Percentiles rank a stretch among this genome's conserved stretches.
phyloP scores from a whole-genome alignment of 1,140 invertebrate genomes.

The Pissodes strobi region DNA sequence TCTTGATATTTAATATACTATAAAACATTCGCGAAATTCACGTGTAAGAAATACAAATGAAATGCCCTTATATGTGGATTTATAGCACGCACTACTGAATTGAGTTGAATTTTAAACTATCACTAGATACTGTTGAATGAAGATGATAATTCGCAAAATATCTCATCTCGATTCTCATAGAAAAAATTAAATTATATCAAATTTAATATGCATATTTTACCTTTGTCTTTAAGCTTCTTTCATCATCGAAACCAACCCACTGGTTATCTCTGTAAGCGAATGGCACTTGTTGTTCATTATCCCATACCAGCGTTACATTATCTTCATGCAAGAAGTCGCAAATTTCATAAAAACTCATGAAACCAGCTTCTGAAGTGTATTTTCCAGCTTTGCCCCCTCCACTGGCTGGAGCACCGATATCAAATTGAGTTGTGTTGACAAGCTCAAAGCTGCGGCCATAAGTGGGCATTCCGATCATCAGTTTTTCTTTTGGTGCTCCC shows the following conservation, averaged over 20 bases:
- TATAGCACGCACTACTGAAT: too few relatives aligned
- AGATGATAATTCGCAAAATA: neutral
- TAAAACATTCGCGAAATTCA: too few relatives aligned
- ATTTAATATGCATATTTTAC: constrained; percentile 58
- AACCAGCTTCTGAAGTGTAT: constrained; percentile 86
- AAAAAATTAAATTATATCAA: neutral
- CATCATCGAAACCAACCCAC: constrained; percentile 96
- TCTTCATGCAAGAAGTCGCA: constrained; percentile 89
- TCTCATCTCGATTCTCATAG: neutral
- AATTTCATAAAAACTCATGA: constrained; percentile 94
- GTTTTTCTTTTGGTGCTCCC: constrained; percentile 92
- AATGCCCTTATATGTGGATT: too few relatives aligned
- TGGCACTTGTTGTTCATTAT: constrained; percentile 93
- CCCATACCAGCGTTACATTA: constrained; percentile 94
- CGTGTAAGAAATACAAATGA: too few relatives aligned
- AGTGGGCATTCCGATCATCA: constrained; percentile 93
- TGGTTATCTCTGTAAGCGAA: constrained; percentile 90
- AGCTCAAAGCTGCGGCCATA: constrained; percentile 94
- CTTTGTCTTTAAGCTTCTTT: constrained; percentile 89
- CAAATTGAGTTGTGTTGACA: constrained; percentile 84
- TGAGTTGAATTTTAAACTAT: too few relatives aligned
- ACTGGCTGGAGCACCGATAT: constrained; percentile 88
- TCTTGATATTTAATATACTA: too few relatives aligned
- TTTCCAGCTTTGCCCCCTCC: constrained; percentile 83
- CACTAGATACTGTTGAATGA: too few relatives aligned